Conservation (phyloP, 2,113 vertebrate genomes). For the Megatriorchis doriae region DNA sequence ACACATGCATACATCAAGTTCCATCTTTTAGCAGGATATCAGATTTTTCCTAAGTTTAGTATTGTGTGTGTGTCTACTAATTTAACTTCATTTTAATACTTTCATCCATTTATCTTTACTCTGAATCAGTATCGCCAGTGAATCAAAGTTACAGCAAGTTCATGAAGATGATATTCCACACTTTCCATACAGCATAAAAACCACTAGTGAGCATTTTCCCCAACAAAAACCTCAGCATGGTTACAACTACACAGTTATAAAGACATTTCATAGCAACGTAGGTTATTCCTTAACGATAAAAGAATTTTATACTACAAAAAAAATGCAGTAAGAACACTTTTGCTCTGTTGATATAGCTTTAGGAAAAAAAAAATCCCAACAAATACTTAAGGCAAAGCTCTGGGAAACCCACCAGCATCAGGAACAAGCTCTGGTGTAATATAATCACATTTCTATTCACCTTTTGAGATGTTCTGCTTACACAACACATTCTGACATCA, state of each 20-base stretch:
- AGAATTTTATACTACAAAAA: neutral
- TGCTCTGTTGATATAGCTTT: neutral
- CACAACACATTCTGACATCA: neutral
- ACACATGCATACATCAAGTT: neutral
- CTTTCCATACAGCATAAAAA: neutral
- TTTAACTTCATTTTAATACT: neutral
- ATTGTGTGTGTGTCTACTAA: neutral
- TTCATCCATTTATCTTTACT: neutral
- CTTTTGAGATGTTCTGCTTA: neutral
- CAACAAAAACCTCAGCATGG: neutral
- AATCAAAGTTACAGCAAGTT: neutral
- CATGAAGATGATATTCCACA: neutral
- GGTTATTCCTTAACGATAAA: neutral
- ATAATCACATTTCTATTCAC: neutral
- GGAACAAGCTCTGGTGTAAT: neutral
- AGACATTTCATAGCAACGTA: neutral
- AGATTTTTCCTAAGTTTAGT: neutral
- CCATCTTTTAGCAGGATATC: neutral
- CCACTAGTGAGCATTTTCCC: neutral
- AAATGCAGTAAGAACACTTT: neutral
- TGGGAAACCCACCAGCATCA: neutral
- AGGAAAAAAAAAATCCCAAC: neutral
- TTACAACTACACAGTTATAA: neutral
- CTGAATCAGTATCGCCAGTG: neutral
- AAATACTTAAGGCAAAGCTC: neutral